These are phyloP conservation scores for Yoshiicerus persimilis DNA, from an alignment of 1,140 invertebrate genomes.

Conservation along the genomic window DNA sequence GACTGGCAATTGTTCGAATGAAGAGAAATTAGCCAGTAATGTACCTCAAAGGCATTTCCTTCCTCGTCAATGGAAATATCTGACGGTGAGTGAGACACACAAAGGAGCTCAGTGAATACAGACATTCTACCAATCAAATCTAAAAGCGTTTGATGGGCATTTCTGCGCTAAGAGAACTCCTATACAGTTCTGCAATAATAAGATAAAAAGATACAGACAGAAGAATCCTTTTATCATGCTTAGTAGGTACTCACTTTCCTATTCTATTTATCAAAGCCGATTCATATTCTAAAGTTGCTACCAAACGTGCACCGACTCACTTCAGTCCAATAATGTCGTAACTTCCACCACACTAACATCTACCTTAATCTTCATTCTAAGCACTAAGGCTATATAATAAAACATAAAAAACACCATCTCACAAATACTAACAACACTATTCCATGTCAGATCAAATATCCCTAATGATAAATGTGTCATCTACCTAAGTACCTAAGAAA, in stretches of 20 bases:
- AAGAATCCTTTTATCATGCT: background rate
- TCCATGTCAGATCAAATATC: too few relatives aligned
- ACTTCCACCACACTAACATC: background rate
- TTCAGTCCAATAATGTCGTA: background rate
- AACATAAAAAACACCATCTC: too few relatives aligned
- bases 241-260: background rate
- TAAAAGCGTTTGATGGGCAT: background rate
- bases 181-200: background rate
- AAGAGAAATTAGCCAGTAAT: constrained; percentile 2
- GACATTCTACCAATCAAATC: background rate
- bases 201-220: background rate
- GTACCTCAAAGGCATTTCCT: background rate
- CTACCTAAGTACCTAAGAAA: too few relatives aligned
- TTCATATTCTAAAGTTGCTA: background rate
- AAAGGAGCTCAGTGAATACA: background rate
- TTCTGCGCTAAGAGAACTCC: background rate
- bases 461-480: too few relatives aligned
- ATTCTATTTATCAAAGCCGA: background rate
- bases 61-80: background rate
- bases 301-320: background rate
- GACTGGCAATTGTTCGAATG: background rate
- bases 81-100: background rate
- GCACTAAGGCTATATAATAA: too few relatives aligned
- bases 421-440: too few relatives aligned
- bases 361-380: too few relatives aligned